These are phyloP conservation scores for Hiodon tergisus DNA, from an alignment of 2,113 vertebrate genomes.

Conservation along the genomic window DNA sequence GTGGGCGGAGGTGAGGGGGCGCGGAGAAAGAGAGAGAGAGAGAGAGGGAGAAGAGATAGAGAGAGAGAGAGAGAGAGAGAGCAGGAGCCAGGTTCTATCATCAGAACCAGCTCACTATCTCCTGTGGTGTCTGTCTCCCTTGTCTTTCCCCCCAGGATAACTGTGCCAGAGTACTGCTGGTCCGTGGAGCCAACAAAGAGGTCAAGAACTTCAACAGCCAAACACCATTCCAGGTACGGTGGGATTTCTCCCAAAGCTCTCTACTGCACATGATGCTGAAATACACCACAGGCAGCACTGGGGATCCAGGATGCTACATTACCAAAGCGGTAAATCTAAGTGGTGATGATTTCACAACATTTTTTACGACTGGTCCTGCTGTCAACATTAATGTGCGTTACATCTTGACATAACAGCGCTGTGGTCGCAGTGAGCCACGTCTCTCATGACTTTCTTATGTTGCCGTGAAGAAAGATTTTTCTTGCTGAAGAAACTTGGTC, in stretches of 20 bases:
- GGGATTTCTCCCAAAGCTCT: not conserved
- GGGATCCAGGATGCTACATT: not conserved
- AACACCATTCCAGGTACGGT: constrained; percentile 84
- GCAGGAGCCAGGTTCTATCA: not conserved
- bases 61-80: constrained; percentile 1
- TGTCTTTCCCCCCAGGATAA: constrained; percentile 68
- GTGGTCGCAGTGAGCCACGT: too few species aligned
- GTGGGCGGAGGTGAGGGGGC: constrained; percentile 7
- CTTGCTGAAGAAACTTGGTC: not conserved
- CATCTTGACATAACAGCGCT: too few species aligned
- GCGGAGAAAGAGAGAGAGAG: not conserved
- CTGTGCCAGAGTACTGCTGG: constrained; percentile 85
- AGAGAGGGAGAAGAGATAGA: not conserved
- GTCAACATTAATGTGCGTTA: not conserved
- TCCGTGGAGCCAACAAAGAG: constrained; percentile 85
- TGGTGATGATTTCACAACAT: not conserved
- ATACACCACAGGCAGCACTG: not conserved
- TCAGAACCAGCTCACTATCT: not conserved
- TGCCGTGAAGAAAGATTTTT: not conserved
- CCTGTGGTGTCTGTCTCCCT: not conserved
- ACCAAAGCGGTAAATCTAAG: constrained; percentile 7
- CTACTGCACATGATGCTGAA: not conserved
- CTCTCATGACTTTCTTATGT: not conserved
- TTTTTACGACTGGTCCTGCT: not conserved
- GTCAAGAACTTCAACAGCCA: constrained; percentile 95